Conservation (phyloP, 1,140 invertebrate species). For the Brachionus rotundiformis region DNA sequence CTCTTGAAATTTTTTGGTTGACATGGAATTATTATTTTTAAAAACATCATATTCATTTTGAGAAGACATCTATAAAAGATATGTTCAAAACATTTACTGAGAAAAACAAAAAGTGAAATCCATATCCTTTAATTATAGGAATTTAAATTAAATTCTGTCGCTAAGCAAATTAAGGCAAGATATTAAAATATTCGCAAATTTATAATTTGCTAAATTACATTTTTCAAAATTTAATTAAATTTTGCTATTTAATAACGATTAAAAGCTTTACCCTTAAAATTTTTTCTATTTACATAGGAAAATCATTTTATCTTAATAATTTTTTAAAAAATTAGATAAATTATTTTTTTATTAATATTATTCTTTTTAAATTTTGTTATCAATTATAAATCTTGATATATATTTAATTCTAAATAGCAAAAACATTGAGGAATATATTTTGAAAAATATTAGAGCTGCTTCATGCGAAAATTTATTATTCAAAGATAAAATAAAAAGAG, state of each 20-base stretch:
- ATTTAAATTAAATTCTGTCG: conserved; percentile 23
- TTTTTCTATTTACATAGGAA: too few species aligned
- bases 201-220: background rate
- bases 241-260: background rate
- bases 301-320: too few species aligned
- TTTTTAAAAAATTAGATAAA: too few species aligned
- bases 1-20: background rate
- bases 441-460: too few species aligned
- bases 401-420: too few species aligned
- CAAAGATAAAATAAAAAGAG: background rate
- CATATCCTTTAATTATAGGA: too few species aligned
- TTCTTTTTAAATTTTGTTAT: too few species aligned
- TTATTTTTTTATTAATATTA: too few species aligned
- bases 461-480: too few species aligned
- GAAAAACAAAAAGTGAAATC: conserved; percentile 6
- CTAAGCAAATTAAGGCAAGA: background rate
- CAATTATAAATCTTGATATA: too few species aligned
- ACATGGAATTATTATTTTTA: background rate
- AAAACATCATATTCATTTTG: background rate
- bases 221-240: background rate
- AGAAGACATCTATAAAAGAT: background rate
- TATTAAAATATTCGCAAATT: background rate
- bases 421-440: too few species aligned
- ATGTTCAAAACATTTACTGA: background rate
- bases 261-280: too few species aligned